These are phyloP conservation scores for Eristalinus aeneus DNA, from an alignment of 2,888 invertebrate genomes.

Conservation along the genomic window DNA sequence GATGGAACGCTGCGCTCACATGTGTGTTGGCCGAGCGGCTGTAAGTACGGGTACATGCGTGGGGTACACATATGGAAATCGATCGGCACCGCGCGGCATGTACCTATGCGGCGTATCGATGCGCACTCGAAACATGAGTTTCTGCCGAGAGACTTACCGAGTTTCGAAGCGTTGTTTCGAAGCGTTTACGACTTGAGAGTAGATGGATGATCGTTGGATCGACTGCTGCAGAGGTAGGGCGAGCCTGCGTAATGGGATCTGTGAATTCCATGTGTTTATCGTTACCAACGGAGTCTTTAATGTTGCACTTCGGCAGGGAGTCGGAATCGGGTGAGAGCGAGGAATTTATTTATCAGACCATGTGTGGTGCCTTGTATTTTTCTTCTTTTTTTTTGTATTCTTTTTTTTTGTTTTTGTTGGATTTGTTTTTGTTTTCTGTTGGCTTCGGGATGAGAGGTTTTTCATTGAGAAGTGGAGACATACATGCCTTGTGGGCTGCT, in stretches of 20 bases:
- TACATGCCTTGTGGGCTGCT: not conserved
- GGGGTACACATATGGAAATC: constrained; percentile 56
- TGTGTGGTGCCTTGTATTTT: constrained; percentile 54
- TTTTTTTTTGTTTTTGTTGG: not conserved
- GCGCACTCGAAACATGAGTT: constrained; percentile 57
- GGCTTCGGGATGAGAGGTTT: not conserved
- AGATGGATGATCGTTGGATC: constrained; percentile 12
- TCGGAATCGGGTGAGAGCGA: constrained; percentile 15
- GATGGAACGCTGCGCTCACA: constrained; percentile 30
- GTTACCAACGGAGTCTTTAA: constrained; percentile 69
- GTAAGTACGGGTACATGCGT: constrained; percentile 29
- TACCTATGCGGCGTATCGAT: constrained; percentile 49
- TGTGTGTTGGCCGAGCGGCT: constrained; percentile 21
- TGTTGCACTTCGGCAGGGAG: constrained; percentile 64
- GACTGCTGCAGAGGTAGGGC: constrained; percentile 31
- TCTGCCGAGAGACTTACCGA: constrained; percentile 10
- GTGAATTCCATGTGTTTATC: constrained; percentile 67
- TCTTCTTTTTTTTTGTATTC: not conserved
- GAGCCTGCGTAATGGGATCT: constrained; percentile 51
- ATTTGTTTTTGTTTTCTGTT: not conserved
- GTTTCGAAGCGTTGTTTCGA: constrained; percentile 18
- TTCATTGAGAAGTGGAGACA: not conserved
- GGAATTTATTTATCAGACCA: constrained; percentile 31
- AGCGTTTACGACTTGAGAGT: constrained; percentile 26
- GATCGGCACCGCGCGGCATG: constrained; percentile 15